Evolutionary conservation across 2,888 invertebrate genomes (phyloP).

Genomic region (Cacoxenus indagator): DNA sequence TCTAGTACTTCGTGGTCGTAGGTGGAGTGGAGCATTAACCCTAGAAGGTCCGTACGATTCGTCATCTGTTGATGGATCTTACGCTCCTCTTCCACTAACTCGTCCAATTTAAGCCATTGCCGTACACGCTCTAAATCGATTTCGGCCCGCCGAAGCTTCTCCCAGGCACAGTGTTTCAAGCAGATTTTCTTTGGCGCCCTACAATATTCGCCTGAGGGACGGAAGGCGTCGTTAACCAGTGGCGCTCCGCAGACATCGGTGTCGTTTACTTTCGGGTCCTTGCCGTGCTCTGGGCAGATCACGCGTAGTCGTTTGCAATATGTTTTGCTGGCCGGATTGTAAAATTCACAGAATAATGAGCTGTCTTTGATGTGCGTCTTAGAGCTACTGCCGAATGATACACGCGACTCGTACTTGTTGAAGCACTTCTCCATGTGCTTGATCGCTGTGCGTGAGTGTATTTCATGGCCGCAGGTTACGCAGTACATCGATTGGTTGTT

Average conservation of each 20-base stretch:
- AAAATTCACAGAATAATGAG: conserved; percentile 98
- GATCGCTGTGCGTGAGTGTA: conserved; percentile 90
- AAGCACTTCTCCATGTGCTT: conserved; percentile 99
- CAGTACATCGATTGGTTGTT: conserved; percentile 88
- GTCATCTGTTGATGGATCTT: conserved; percentile 82
- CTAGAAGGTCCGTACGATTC: conserved; percentile 90
- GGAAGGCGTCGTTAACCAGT: conserved; percentile 85
- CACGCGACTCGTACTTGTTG: conserved; percentile 96
- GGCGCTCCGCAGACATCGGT: conserved; percentile 97
- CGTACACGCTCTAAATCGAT: conserved; percentile 98
- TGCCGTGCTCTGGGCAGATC: conserved; percentile 97
- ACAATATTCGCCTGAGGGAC: conserved; percentile 89
- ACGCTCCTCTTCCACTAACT: conserved; percentile 92
- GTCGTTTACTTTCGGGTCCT: too few relatives aligned
- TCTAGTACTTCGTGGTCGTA: conserved; percentile 95
- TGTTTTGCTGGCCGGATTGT: conserved; percentile 87
- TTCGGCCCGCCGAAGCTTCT: conserved; percentile 92
- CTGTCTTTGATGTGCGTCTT: conserved; percentile 95
- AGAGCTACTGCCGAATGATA: conserved; percentile 95
- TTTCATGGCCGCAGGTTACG: conserved; percentile 96
- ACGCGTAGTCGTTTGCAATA: conserved; percentile 97
- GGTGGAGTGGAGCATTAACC: conserved; percentile 96
- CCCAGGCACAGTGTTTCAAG: conserved; percentile 94
- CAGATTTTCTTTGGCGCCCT: conserved; percentile 89
- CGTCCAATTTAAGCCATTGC: conserved; percentile 94